These are phyloP conservation scores for Meleagris gallopavo DNA, from an alignment of 2,113 vertebrate genomes.

Conservation along the genomic window DNA sequence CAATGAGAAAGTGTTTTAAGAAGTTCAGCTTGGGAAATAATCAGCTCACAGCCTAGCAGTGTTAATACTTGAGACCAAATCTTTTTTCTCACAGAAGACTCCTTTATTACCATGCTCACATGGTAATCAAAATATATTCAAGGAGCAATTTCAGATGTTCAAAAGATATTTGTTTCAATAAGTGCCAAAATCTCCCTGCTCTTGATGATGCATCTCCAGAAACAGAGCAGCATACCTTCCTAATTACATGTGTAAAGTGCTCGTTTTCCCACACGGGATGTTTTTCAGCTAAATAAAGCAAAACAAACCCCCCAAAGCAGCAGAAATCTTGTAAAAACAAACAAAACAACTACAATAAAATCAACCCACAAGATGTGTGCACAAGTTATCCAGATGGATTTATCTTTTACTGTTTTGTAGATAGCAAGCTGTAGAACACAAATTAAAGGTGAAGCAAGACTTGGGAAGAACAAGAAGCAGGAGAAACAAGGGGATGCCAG, in stretches of 20 bases:
- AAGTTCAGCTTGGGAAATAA: neutral
- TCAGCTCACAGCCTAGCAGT: neutral
- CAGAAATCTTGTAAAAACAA: neutral
- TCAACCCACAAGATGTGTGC: neutral
- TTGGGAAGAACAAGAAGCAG: neutral
- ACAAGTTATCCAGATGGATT: neutral
- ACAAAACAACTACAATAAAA: neutral
- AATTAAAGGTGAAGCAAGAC: neutral
- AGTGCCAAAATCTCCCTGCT: conserved; percentile 9
- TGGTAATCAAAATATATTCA: conserved; percentile 37
- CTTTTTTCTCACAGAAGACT: neutral
- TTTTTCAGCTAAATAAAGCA: neutral
- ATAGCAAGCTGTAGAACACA: neutral
- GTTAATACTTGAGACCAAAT: neutral
- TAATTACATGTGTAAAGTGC: conserved; percentile 8
- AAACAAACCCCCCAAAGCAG: neutral
- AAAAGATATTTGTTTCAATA: conserved; percentile 35
- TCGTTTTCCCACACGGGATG: neutral
- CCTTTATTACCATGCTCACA: conserved; percentile 13
- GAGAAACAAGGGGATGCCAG: neutral
- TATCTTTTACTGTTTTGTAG: neutral
- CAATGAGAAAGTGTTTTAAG: neutral
- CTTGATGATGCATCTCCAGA: neutral
- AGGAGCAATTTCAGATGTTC: neutral
- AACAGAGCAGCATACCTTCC: neutral